phyloP scores from a whole-genome alignment of 2,797 vertebrate genomes.

The Xerus rutilus region DNA sequence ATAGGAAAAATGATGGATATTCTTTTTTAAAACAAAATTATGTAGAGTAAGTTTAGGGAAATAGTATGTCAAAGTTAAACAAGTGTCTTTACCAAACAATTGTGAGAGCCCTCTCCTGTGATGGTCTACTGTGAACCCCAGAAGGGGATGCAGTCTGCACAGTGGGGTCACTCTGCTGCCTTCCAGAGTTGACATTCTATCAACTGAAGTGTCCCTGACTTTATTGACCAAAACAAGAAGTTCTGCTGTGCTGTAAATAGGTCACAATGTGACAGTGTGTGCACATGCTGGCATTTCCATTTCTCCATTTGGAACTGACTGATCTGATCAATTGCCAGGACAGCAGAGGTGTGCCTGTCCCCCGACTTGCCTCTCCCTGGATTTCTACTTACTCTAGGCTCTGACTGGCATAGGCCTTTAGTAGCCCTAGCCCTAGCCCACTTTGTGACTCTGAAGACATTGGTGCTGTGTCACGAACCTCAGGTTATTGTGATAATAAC shows the following conservation, averaged over 20 bases:
- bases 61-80: not conserved
- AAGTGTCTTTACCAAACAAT: not conserved
- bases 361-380: not conserved
- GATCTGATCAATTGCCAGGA: not conserved
- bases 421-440: too few relatives aligned
- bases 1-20: not conserved
- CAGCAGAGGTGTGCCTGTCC: not conserved
- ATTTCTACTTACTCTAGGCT: not conserved
- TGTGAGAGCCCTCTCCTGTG: not conserved
- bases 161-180: not conserved
- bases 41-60: not conserved
- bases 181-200: not conserved
- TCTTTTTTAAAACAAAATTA: not conserved
- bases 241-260: slow-evolving; percentile 21
- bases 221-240: slow-evolving; percentile 3
- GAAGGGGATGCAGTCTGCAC: not conserved
- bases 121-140: not conserved
- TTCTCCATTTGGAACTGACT: not conserved
- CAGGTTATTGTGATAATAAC: not conserved
- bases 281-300: slow-evolving; percentile 3
- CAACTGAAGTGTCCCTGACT: not conserved
- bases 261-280: not conserved
- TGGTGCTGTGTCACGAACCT: not conserved
- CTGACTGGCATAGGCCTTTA: not conserved
- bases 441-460: not conserved